Evolutionary conservation across 2,113 vertebrate genomes (phyloP).

Genomic region (Triplophysa dalaica): DNA sequence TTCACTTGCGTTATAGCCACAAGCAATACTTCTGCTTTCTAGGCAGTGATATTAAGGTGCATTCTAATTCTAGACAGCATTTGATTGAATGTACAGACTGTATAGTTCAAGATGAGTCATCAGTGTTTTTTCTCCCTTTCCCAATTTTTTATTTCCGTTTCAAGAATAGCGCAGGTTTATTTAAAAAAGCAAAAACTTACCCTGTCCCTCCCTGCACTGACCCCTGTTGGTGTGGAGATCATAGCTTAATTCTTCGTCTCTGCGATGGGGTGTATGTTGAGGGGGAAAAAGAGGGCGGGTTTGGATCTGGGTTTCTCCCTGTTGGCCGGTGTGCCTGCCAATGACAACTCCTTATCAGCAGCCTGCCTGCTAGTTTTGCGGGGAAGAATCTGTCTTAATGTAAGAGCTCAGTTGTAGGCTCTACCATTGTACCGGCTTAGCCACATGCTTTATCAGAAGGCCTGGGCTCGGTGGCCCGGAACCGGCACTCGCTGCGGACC

Average conservation of each 20-base stretch:
- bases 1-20: too few species aligned
- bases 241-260: slow-evolving; percentile 27
- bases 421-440: slow-evolving; percentile 72
- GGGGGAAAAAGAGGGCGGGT: slow-evolving; percentile 13
- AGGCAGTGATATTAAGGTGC: too few species aligned
- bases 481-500: slow-evolving; percentile 58
- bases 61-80: too few species aligned
- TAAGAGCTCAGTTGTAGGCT: slow-evolving; percentile 57
- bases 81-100: too few species aligned
- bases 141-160: not conserved
- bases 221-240: slow-evolving; percentile 48
- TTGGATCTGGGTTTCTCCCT: slow-evolving; percentile 52
- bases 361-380: slow-evolving; percentile 63
- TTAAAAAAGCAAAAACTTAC: not conserved
- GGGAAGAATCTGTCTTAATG: slow-evolving; percentile 64
- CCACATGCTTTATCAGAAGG: slow-evolving; percentile 68
- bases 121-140: too few species aligned
- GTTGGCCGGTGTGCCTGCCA: slow-evolving; percentile 65
- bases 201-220: slow-evolving; percentile 24
- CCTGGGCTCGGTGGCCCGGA: slow-evolving; percentile 70
- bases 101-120: too few species aligned
- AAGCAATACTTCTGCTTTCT: too few species aligned
- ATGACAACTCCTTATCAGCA: slow-evolving; percentile 72
- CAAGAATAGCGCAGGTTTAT: not conserved
- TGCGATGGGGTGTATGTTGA: slow-evolving; percentile 16